phyloP scores from a whole-genome alignment of 2,888 invertebrate species.

The Drosophila meridionalis region DNA sequence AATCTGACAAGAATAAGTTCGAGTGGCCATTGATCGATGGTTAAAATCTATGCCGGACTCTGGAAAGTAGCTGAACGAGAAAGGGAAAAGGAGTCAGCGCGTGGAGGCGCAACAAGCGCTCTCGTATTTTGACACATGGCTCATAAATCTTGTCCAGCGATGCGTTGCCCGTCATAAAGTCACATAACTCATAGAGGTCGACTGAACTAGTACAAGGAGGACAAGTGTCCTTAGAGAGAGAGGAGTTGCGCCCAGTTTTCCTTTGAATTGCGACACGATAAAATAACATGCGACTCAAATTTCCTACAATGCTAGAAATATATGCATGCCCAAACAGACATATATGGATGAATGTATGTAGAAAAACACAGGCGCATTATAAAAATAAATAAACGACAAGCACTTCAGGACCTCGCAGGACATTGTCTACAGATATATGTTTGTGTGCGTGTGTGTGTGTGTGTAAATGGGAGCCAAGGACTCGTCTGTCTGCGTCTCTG shows the following conservation, averaged over 20 bases:
- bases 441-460: conserved; percentile 15
- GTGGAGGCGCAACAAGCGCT: conserved; percentile 46
- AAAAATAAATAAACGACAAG: conserved; percentile 66
- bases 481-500: conserved; percentile 31
- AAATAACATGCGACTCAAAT: conserved; percentile 81
- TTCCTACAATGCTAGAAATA: conserved; percentile 50
- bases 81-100: conserved; percentile 9
- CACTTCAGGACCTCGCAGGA: conserved; percentile 45
- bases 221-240: conserved; percentile 55
- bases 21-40: conserved; percentile 32
- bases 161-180: conserved; percentile 61
- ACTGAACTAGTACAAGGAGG: conserved; percentile 1
- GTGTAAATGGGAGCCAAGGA: conserved; percentile 38
- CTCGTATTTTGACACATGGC: conserved; percentile 79
- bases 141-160: conserved; percentile 72
- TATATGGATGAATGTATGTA: not conserved
- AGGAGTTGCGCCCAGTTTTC: conserved; percentile 53
- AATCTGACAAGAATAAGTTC: conserved; percentile 59
- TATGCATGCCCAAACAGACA: conserved; percentile 4
- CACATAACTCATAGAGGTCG: conserved; percentile 53
- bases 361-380: conserved; percentile 29
- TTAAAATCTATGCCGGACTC: conserved; percentile 3
- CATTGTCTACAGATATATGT: conserved; percentile 12
- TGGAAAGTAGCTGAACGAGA: not conserved
- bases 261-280: conserved; percentile 79